A percentile compares a stretch with the other conserved stretches of the same genome.
Conservation (phyloP, 2,888 invertebrate species). For the Coenonympha arcania region DNA sequence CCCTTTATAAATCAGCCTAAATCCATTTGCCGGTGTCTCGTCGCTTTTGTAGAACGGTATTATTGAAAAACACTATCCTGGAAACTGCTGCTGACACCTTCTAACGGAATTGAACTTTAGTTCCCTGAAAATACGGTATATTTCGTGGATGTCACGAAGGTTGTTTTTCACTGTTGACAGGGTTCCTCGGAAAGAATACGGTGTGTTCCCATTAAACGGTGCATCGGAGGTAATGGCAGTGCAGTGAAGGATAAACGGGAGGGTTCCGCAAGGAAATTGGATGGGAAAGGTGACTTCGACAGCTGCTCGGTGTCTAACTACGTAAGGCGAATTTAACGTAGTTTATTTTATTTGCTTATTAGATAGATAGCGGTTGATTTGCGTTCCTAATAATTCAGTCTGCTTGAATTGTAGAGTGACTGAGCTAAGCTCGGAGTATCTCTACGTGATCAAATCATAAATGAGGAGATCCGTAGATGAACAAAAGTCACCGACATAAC, state of each 20-base stretch:
- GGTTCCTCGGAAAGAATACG: constrained; percentile 23
- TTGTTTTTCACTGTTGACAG: constrained; percentile 14
- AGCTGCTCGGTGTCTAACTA: no score
- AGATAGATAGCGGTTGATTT: no score
- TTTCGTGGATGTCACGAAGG: not conserved
- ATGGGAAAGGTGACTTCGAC: constrained; percentile 2
- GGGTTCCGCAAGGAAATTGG: constrained; percentile 19
- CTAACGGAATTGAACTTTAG: not conserved
- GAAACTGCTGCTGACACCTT: not conserved
- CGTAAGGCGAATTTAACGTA: not conserved
- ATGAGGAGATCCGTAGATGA: no score
- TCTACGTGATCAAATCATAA: no score
- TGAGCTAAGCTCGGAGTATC: no score
- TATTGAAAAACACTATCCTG: constrained; percentile 1
- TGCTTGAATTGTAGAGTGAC: no score
- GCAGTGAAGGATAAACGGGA: constrained; percentile 24
- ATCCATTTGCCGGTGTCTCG: not conserved
- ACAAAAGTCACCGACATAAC: no score
- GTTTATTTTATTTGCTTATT: not conserved
- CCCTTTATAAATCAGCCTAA: no score
- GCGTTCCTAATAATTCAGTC: no score
- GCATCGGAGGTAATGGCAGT: constrained; percentile 25
- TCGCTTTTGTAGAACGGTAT: not conserved
- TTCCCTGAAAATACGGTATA: not conserved
- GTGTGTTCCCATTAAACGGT: constrained; percentile 24